A percentile compares a stretch with the other conserved stretches of the same genome.
phyloP scores from a whole-genome alignment of 1,140 invertebrate genomes.

The Euura lappo region DNA sequence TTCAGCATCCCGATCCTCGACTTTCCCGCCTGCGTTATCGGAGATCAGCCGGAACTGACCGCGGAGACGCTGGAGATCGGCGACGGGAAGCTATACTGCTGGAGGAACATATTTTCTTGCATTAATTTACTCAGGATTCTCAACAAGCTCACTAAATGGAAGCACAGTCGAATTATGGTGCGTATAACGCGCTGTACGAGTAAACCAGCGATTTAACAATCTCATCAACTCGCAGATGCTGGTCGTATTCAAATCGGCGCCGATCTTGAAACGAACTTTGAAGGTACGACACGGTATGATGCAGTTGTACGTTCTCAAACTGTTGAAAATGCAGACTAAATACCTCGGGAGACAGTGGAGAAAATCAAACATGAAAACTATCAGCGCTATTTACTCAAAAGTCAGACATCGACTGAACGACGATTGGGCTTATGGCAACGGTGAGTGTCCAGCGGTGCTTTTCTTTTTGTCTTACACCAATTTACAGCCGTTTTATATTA shows the following conservation, averaged over 20 bases:
- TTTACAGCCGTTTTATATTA: too few species aligned
- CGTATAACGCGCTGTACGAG: conserved; percentile 23
- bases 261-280: conserved; percentile 95
- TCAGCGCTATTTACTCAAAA: conserved; percentile 99
- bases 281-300: conserved; percentile 97
- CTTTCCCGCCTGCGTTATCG: conserved; percentile 95
- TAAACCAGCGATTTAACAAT: conserved; percentile 10
- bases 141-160: conserved; percentile 99
- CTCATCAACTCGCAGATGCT: conserved; percentile 76
- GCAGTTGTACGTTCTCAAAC: conserved; percentile 97
- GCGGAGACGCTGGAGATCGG: conserved; percentile 92
- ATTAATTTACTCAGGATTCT: conserved; percentile 96
- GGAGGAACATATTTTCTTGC: conserved; percentile 98
- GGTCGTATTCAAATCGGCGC: conserved; percentile 99
- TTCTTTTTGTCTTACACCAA: too few species aligned
- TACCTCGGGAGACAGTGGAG: conserved; percentile 99
- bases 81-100: conserved; percentile 87
- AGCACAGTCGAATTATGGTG: conserved; percentile 98
- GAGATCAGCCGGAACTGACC: conserved; percentile 93
- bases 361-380: conserved; percentile 99
- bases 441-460: conserved; percentile 53
- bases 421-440: conserved; percentile 99
- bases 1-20: conserved; percentile 89
- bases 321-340: conserved; percentile 99
- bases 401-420: conserved; percentile 94